Conservation (phyloP, 2,113 vertebrate genomes). For the Rhynchopsitta pachyrhyncha region DNA sequence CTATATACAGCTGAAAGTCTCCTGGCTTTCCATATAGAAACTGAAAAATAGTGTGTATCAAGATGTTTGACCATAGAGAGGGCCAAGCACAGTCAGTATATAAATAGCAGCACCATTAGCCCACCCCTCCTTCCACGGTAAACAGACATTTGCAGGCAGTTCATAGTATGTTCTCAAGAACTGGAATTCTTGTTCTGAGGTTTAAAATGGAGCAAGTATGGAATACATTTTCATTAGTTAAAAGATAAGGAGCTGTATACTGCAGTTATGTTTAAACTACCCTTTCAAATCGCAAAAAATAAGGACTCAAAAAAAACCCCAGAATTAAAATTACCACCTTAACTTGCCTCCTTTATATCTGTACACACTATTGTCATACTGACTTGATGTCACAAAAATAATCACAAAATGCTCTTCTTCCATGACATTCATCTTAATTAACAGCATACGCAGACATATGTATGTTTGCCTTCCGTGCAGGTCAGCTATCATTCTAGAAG, state of each 20-base stretch:
- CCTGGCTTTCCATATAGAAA: neutral
- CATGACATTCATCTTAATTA: neutral
- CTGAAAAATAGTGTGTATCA: neutral
- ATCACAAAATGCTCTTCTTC: neutral
- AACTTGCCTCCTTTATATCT: neutral
- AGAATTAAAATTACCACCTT: neutral
- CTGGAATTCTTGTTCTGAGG: neutral
- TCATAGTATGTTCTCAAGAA: neutral
- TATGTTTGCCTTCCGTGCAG: neutral
- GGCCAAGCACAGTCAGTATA: neutral
- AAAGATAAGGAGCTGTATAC: neutral
- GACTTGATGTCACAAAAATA: neutral
- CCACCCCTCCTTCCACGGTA: neutral
- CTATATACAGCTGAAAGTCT: neutral
- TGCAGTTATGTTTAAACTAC: neutral
- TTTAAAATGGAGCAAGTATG: neutral
- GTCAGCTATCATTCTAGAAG: neutral
- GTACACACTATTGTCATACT: neutral
- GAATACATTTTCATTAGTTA: neutral
- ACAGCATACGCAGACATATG: neutral
- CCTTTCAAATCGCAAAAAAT: neutral
- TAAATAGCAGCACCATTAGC: neutral
- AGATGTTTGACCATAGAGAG: neutral
- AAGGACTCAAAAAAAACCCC: neutral
- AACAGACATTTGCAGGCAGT: neutral